Conservation (phyloP, 92 coral and sea anemone genomes). For the Zoanthus sociatus region DNA sequence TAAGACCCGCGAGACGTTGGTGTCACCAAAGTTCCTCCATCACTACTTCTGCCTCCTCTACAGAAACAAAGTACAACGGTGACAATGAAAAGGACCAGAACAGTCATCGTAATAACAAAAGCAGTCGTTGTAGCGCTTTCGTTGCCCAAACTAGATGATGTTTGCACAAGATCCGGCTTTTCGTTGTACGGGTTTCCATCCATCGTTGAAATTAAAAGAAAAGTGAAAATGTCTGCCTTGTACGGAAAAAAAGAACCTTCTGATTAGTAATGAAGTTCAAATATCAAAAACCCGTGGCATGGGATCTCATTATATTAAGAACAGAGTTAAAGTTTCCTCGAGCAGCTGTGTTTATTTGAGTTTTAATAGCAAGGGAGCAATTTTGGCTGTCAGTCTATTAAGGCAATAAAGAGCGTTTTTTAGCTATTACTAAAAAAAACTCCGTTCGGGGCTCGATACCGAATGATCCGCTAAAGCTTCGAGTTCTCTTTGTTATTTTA, state of each 20-base stretch:
- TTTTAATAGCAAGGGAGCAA: background rate
- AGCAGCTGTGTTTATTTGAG: conserved; percentile 34
- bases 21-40: conserved; percentile 14
- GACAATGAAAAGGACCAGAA: conserved; percentile 31
- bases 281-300: background rate
- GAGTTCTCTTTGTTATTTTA: no score
- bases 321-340: background rate
- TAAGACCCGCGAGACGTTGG: conserved; percentile 23
- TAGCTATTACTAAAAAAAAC: background rate
- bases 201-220: background rate
- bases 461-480: no score
- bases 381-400: background rate
- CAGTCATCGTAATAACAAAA: conserved; percentile 30
- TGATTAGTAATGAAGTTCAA: background rate
- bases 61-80: conserved; percentile 39
- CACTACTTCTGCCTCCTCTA: conserved; percentile 33
- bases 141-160: background rate
- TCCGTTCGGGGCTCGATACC: background rate
- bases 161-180: background rate
- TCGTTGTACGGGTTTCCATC: conserved; percentile 26
- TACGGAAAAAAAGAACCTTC: background rate
- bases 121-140: conserved; percentile 25
- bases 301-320: background rate
- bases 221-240: background rate
- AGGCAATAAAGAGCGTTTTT: background rate